phyloP scores from a whole-genome alignment of 2,113 vertebrate species.

The Saguinus midas region DNA sequence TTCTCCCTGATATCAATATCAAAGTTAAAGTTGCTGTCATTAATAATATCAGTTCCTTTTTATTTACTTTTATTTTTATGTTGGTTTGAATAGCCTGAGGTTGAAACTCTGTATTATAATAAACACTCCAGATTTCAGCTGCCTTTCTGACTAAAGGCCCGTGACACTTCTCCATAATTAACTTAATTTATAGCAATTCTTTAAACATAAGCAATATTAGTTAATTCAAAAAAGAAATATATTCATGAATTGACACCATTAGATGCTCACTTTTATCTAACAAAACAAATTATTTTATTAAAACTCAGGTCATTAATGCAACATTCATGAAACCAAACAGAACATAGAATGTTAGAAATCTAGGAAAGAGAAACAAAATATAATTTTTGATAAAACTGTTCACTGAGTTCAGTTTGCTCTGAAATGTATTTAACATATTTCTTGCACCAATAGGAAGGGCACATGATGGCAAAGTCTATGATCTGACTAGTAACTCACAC shows the following conservation, averaged over 20 bases:
- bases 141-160: background rate
- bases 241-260: background rate
- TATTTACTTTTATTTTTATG: background rate
- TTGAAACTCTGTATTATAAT: background rate
- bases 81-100: background rate
- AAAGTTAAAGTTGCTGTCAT: background rate
- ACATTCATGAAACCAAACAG: background rate
- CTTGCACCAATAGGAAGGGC: background rate
- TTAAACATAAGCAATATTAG: conserved; percentile 40
- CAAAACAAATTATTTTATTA: conserved; percentile 30
- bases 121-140: conserved; percentile 21
- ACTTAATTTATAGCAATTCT: conserved; percentile 50
- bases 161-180: conserved; percentile 9
- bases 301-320: background rate
- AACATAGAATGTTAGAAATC: background rate
- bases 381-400: background rate
- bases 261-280: conserved; percentile 35
- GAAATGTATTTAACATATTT: background rate
- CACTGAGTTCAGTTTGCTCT: background rate
- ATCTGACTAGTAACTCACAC: background rate
- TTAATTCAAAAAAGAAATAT: conserved; percentile 59
- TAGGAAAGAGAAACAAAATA: background rate
- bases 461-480: background rate
- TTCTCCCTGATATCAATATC: conserved; percentile 1
- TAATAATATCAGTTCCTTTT: background rate